Conservation (phyloP, 1,140 invertebrate genomes). For the Penaeus indicus region DNA sequence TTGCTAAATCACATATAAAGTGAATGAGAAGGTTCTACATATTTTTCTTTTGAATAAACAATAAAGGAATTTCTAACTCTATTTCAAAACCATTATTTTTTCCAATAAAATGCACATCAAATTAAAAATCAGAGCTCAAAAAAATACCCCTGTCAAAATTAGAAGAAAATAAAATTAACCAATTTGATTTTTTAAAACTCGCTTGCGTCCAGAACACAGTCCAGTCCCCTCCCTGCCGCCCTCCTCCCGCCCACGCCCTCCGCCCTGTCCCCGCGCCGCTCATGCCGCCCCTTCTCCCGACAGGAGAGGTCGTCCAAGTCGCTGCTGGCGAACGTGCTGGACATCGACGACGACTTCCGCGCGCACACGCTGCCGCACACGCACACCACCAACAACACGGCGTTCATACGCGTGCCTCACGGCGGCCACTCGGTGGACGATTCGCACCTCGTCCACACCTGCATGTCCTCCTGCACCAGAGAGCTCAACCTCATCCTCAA, state of each 20-base stretch:
- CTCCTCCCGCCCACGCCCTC: background rate
- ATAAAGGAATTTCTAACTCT: too few relatives aligned
- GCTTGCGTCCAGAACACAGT: background rate
- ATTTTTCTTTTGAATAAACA: too few relatives aligned
- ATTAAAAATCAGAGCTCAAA: too few relatives aligned
- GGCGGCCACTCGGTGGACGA: conserved; percentile 69
- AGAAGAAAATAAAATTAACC: too few relatives aligned
- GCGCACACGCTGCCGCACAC: conserved; percentile 71
- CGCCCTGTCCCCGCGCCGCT: background rate
- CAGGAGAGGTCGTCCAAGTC: conserved; percentile 85
- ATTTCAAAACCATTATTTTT: too few relatives aligned
- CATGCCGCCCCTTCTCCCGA: conserved; percentile 68
- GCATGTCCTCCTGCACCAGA: conserved; percentile 80
- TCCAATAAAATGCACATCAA: too few relatives aligned
- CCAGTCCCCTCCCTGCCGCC: conserved; percentile 8
- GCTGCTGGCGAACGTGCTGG: conserved; percentile 91
- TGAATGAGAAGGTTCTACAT: too few relatives aligned
- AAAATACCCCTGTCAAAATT: too few relatives aligned
- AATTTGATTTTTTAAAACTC: too few relatives aligned
- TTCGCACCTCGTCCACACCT: conserved; percentile 73
- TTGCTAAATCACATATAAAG: too few relatives aligned
- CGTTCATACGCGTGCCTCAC: conserved; percentile 67
- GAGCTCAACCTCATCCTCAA: conserved; percentile 94
- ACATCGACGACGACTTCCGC: conserved; percentile 87
- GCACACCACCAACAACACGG: conserved; percentile 67